Evolutionary conservation across 2,797 vertebrate species (phyloP).

Genomic region (Masticophis lateralis): DNA sequence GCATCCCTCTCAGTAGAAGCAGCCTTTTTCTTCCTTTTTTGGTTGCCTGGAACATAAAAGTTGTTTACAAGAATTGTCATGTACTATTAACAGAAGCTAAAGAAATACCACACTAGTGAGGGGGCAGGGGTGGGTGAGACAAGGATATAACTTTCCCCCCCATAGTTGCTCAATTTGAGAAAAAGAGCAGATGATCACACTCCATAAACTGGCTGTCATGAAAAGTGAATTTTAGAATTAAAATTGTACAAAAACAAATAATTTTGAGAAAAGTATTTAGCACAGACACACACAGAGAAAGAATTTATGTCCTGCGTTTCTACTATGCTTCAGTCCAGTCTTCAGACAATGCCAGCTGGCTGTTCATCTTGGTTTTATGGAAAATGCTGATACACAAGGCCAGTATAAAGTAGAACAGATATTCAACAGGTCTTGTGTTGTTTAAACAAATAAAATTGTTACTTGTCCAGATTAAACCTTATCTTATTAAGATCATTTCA

Average conservation of each 20-base stretch:
- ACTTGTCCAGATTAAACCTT: neutral
- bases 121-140: neutral
- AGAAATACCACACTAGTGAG: constrained; percentile 16
- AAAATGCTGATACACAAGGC: neutral
- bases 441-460: neutral
- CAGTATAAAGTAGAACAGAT: neutral
- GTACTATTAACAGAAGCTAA: constrained; percentile 24
- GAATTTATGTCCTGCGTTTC: neutral
- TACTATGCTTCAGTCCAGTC: neutral
- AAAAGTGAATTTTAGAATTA: constrained; percentile 26
- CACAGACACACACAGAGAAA: neutral
- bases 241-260: constrained; percentile 24
- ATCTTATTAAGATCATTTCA: neutral
- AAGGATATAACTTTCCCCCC: neutral
- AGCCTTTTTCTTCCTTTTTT: constrained; percentile 43
- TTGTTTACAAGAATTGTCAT: constrained; percentile 32
- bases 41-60: constrained; percentile 40
- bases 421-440: neutral
- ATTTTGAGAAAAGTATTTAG: constrained; percentile 1
- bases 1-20: neutral
- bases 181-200: constrained; percentile 12
- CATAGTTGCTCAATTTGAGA: neutral
- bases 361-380: neutral
- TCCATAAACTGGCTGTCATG: constrained; percentile 23
- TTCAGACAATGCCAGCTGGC: neutral